A percentile compares a stretch with the other conserved stretches of the same genome.
These are phyloP conservation scores for Tetranychus truncatus DNA, from an alignment of 2,888 invertebrate genomes.

Conservation along the genomic window DNA sequence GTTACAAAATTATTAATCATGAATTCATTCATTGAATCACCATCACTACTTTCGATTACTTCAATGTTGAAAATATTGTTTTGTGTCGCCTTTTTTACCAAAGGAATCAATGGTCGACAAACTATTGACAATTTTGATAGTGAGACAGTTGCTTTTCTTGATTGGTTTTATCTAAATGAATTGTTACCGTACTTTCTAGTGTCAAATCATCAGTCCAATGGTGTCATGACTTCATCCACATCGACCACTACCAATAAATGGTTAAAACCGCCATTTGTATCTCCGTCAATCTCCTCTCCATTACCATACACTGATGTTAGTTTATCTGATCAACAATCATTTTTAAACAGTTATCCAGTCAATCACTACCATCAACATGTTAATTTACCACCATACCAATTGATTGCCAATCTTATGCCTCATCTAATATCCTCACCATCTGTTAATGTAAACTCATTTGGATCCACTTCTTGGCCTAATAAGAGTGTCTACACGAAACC, in stretches of 20 bases:
- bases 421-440: background rate
- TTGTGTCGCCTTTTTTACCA: background rate
- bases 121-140: background rate
- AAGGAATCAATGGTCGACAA: background rate
- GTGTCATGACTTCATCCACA: background rate
- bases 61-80: too few relatives aligned
- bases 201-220: background rate
- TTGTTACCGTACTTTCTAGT: background rate
- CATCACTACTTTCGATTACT: too few relatives aligned
- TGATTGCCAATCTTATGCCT: background rate
- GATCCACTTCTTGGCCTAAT: too few relatives aligned
- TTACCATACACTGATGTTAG: too few relatives aligned
- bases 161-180: background rate
- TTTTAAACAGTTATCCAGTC: too few relatives aligned
- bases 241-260: background rate
- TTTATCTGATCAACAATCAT: too few relatives aligned
- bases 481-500: too few relatives aligned
- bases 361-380: background rate
- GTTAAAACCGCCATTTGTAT: background rate
- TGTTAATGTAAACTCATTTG: too few relatives aligned
- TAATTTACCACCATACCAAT: background rate
- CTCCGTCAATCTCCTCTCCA: background rate
- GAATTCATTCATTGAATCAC: too few relatives aligned
- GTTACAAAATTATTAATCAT: too few relatives aligned
- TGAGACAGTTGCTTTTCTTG: background rate